These are phyloP conservation scores for Mimachlamys varia DNA, from an alignment of 2,888 invertebrate species.

Conservation along the genomic window DNA sequence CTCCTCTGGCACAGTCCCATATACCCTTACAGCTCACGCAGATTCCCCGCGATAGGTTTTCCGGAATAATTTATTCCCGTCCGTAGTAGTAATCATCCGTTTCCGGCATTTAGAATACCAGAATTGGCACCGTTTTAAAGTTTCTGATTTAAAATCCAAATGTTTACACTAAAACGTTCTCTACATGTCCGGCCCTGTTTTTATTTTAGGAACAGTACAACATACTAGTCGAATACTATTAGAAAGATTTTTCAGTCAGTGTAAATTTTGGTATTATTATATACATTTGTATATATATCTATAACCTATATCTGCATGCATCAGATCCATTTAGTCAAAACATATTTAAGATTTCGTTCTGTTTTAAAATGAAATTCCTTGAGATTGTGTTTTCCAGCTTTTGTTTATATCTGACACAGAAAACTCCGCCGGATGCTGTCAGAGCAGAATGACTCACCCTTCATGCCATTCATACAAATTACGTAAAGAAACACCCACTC, in stretches of 20 bases:
- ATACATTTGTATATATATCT: no score
- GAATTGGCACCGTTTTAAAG: conserved; percentile 3
- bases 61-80: conserved; percentile 25
- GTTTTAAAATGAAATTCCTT: no score
- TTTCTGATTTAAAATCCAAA: neutral
- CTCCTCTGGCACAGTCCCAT: conserved; percentile 14
- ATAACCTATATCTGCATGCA: no score
- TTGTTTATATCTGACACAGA: neutral
- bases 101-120: conserved; percentile 14
- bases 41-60: neutral
- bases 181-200: neutral
- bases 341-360: no score
- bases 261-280: no score
- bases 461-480: neutral
- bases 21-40: neutral
- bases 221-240: neutral
- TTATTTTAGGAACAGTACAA: neutral
- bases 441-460: neutral
- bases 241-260: no score
- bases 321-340: no score
- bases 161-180: neutral
- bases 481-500: neutral
- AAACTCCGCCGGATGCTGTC: neutral
- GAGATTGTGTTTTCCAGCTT: neutral
- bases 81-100: conserved; percentile 11